These are phyloP conservation scores for Rhagoletis pomonella DNA, from an alignment of 1,140 invertebrate genomes.

Conservation along the genomic window DNA sequence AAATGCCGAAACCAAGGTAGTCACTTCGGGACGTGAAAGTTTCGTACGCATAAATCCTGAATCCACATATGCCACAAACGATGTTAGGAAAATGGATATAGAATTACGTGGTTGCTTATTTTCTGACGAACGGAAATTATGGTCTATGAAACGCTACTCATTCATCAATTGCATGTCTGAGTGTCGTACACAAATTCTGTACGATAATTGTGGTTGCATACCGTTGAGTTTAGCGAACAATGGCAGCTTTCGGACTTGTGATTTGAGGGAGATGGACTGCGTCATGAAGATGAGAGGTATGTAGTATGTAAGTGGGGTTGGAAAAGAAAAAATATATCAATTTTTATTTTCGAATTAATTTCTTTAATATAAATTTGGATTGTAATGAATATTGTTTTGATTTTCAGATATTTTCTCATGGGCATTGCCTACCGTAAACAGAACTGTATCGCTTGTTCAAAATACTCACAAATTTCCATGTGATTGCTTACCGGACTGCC, in stretches of 20 bases:
- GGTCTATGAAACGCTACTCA: constrained; percentile 75
- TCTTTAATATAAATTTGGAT: too few species aligned
- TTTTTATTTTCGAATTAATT: too few species aligned
- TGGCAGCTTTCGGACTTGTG: constrained; percentile 67
- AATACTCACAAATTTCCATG: constrained; percentile 68
- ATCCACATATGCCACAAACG: constrained; percentile 77
- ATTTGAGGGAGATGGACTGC: constrained; percentile 62
- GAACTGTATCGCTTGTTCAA: constrained; percentile 61
- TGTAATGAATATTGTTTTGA: too few species aligned
- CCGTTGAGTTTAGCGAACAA: constrained; percentile 77
- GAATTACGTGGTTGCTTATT: constrained; percentile 77
- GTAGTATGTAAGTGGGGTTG: neutral
- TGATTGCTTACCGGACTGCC: constrained; percentile 77
- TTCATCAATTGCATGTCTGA: constrained; percentile 80
- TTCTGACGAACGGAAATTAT: constrained; percentile 74
- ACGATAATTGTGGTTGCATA: constrained; percentile 77
- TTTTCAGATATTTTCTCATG: constrained; percentile 63
- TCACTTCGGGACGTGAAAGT: constrained; percentile 76
- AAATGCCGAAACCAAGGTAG: constrained; percentile 76
- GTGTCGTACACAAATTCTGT: constrained; percentile 75
- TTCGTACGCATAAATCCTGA: constrained; percentile 78
- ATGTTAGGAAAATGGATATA: constrained; percentile 75
- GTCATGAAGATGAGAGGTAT: constrained; percentile 64
- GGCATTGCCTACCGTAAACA: constrained; percentile 65
- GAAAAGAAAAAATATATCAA: too few species aligned